Base-by-base conservation (phyloP, 2,797 vertebrate genomes). In the Dicrostonyx torquatus region DNA sequence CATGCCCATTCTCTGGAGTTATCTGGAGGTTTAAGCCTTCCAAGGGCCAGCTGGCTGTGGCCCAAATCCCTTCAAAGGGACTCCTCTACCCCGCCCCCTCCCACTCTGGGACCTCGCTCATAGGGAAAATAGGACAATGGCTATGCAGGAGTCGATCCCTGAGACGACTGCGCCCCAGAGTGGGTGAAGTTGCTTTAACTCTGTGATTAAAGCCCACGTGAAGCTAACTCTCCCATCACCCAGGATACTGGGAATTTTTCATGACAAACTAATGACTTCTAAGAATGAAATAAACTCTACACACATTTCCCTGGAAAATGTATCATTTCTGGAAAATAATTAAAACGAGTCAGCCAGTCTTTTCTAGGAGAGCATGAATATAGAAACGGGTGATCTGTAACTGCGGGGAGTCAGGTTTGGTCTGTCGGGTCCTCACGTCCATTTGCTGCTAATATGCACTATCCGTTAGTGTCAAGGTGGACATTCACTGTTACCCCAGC, bases 241-340 rank as follows among this genome's bases (percentile, higher is more conserved):
- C 26, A 34, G 92, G 86, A 37, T 43, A 37, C 83, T 55, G 6
- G 86, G 94, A 90, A 93, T 78, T 90, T 90, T 93, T 95, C 95
- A 90, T 72, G 90, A 89, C 62, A 86, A 55, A 89, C 62, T 86
- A 79, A 96, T 94, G 94, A 88, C 72, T 92, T 96, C 93, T 83
- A 79, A 93, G 89, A 89, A 95, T 60, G 91, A 94, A 64, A 89
- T 50, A 58, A 86, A 85, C 78, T 84, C 88, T 29, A 40, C 2
- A 29, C 15, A 24, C 83, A 62, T 88, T 96, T 95, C 87, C 92
- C 70, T 11, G 89, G 94, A 77, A 82, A 96, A 94, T 78, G 58
- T 92, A 79, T 94, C 80, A 40, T 92, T 96, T 96, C 94, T 92
- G 95, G 80, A 89, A 94, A 90, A 92, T 88, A 85, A 92, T 94